Conservation (phyloP, 2,113 vertebrate species). For the Pelecanus crispus region DNA sequence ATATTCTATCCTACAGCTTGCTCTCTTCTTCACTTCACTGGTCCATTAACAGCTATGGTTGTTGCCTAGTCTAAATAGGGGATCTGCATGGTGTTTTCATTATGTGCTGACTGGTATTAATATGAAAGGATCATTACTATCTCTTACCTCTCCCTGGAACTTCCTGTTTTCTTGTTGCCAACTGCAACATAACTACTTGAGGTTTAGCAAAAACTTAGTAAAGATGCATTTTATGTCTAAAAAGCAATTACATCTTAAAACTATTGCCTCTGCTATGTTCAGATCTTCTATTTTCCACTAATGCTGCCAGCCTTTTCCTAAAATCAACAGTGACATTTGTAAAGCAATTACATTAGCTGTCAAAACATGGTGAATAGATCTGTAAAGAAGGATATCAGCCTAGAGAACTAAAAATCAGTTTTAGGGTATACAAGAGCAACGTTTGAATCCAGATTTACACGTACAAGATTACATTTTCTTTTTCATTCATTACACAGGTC, state of each 20-base stretch:
- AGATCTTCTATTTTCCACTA: neutral
- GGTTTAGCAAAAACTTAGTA: neutral
- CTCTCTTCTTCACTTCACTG: neutral
- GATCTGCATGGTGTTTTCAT: neutral
- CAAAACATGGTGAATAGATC: neutral
- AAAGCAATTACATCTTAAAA: neutral
- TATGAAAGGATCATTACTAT: neutral
- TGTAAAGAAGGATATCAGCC: neutral
- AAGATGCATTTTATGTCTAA: neutral
- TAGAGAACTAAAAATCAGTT: neutral
- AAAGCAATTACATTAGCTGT: neutral
- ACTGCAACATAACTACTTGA: neutral
- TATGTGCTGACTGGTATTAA: neutral
- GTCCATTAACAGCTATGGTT: neutral
- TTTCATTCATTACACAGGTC: neutral
- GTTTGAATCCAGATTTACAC: neutral
- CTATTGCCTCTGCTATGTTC: neutral
- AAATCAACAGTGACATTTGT: neutral
- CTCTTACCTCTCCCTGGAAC: neutral
- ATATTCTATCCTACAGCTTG: neutral
- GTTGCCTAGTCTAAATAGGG: neutral
- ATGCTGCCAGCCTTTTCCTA: neutral
- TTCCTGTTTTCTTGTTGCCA: neutral
- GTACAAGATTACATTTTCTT: neutral
- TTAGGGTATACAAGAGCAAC: neutral